These are phyloP conservation scores for Sylvicola cinctus DNA, from an alignment of 2,888 invertebrate genomes.

Conservation along the genomic window DNA sequence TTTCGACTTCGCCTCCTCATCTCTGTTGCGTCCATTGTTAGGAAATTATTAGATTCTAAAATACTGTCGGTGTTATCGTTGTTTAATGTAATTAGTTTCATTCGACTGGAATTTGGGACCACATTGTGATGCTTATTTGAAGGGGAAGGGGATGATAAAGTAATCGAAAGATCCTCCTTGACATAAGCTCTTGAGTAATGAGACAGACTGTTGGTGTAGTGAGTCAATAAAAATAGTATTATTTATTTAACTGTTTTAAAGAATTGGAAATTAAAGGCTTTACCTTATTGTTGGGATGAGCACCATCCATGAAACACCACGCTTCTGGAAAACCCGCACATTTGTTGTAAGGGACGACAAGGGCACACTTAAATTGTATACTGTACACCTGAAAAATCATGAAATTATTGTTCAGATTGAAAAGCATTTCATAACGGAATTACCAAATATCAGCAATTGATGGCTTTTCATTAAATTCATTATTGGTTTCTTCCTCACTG, in stretches of 20 bases:
- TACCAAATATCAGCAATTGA: not conserved
- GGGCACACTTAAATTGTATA: constrained; percentile 16
- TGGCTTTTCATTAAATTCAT: no score
- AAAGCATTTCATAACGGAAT: not conserved
- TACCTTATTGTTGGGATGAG: constrained; percentile 17
- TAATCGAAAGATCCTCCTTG: constrained; percentile 14
- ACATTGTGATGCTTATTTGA: no score
- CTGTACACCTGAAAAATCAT: constrained; percentile 12
- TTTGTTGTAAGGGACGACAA: constrained; percentile 15
- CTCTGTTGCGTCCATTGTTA: no score
- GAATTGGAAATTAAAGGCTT: constrained; percentile 1
- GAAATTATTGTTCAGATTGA: constrained; percentile 5
- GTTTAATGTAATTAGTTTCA: no score
- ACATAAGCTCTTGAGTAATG: constrained; percentile 8
- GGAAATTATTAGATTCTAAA: no score
- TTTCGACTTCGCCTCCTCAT: no score
- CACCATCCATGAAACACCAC: constrained; percentile 15
- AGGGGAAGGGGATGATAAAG: constrained; percentile 12
- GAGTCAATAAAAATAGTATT: not conserved
- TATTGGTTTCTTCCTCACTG: no score
- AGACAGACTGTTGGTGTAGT: constrained; percentile 6
- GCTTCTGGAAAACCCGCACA: constrained; percentile 15
- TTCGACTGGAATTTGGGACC: no score
- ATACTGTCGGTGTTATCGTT: no score
- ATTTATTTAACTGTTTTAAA: not conserved